Percentiles rank a stretch among this genome's conserved stretches.
These are phyloP conservation scores for Leptothorax acervorum DNA, from an alignment of 2,888 invertebrate species.

Conservation along the genomic window DNA sequence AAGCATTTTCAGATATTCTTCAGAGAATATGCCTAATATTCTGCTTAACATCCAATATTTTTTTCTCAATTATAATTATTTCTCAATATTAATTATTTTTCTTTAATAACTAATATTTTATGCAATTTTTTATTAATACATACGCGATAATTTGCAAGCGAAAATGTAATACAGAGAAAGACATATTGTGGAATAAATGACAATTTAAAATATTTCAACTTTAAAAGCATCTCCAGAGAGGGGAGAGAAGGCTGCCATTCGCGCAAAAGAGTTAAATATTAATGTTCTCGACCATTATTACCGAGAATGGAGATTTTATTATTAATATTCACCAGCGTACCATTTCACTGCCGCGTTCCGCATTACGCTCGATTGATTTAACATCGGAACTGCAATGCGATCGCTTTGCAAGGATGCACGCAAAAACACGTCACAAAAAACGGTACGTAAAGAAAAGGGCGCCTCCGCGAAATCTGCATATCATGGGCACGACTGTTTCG, in stretches of 20 bases:
- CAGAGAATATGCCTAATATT: not conserved
- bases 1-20: not conserved
- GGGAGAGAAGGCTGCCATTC: not conserved
- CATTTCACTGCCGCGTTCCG: conserved; percentile 66
- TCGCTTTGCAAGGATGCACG: conserved; percentile 48
- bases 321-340: conserved; percentile 66
- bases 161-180: not conserved
- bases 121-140: not conserved
- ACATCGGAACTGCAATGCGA: conserved; percentile 58
- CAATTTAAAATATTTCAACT: conserved; percentile 15
- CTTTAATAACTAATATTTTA: conserved; percentile 9
- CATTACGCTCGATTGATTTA: conserved; percentile 75
- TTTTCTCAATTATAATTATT: not conserved
- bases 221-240: not conserved
- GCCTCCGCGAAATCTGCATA: conserved; percentile 80
- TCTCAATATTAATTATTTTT: not conserved
- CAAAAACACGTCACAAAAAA: conserved; percentile 46
- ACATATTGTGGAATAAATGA: not conserved
- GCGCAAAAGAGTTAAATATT: not conserved
- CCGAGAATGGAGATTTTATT: conserved; percentile 11
- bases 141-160: not conserved
- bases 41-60: not conserved
- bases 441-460: conserved; percentile 70
- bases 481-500: conserved; percentile 79
- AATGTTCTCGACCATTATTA: not conserved